Conservation (phyloP, 2,888 invertebrate genomes). For the Perdita meconis region DNA sequence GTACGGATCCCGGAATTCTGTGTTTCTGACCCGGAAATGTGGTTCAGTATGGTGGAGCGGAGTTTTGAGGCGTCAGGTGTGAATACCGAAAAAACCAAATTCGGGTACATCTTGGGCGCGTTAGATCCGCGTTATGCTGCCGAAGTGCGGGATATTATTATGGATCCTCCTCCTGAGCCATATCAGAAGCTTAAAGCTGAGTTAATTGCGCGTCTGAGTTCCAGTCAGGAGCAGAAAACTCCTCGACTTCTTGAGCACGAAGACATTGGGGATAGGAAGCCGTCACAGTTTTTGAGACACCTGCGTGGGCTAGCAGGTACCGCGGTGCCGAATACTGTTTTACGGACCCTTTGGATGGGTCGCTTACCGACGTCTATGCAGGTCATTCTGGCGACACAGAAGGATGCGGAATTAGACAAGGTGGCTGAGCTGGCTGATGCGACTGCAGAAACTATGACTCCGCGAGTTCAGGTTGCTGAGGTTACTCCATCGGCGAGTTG, state of each 20-base stretch:
- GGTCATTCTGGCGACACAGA: not conserved
- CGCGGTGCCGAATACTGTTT: too few species aligned
- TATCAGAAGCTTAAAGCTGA: too few species aligned
- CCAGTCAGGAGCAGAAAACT: too few species aligned
- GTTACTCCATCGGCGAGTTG: not conserved
- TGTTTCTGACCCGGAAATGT: not conserved
- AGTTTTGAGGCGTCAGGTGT: not conserved
- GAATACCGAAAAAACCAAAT: not conserved
- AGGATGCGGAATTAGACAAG: not conserved
- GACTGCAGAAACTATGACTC: not conserved
- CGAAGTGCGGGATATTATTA: not conserved
- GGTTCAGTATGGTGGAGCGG: slow-evolving; percentile 11
- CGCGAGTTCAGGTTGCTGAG: not conserved
- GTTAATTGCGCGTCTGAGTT: too few species aligned
- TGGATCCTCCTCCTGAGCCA: not conserved
- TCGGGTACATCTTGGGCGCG: not conserved
- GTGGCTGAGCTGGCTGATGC: not conserved
- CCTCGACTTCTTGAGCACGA: too few species aligned
- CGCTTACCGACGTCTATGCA: not conserved
- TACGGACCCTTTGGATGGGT: not conserved
- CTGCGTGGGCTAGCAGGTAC: too few species aligned
- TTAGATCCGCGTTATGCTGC: not conserved
- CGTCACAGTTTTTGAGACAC: too few species aligned
- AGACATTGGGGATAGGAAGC: too few species aligned
- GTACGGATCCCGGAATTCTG: slow-evolving; percentile 4